Conservation (phyloP, 2,888 invertebrate species). For the Athalia circularis region DNA sequence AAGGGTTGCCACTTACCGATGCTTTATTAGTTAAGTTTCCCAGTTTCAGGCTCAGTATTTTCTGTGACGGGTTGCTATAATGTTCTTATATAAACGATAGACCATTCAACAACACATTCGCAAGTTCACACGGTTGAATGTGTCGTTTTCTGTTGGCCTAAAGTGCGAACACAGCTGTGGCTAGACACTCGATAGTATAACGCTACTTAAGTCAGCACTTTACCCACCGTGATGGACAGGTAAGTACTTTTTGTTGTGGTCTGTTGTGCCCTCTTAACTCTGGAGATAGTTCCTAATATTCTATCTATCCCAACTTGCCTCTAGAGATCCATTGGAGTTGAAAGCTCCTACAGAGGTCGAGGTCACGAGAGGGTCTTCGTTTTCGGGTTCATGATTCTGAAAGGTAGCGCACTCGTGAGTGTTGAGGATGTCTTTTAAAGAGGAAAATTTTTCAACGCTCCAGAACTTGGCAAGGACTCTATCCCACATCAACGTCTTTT, state of each 20-base stretch:
- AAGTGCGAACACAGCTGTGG: conserved; percentile 35
- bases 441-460: conserved; percentile 13
- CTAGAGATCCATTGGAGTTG: background rate
- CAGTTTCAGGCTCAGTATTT: conserved; percentile 22
- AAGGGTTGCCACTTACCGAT: conserved; percentile 12
- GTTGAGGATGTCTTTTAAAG: background rate
- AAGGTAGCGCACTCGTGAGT: background rate
- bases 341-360: background rate
- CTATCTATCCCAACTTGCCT: background rate
- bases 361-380: conserved; percentile 1
- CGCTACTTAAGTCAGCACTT: conserved; percentile 20
- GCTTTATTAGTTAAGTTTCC: conserved; percentile 23
- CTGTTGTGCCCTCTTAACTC: background rate
- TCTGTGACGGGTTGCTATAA: conserved; percentile 28
- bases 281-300: background rate
- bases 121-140: conserved; percentile 13
- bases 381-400: conserved; percentile 23
- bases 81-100: conserved; percentile 15
- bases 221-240: background rate
- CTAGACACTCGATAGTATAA: background rate
- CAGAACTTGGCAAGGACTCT: background rate
- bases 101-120: conserved; percentile 12
- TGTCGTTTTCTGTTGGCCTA: conserved; percentile 19
- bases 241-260: conserved; percentile 23
- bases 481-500: no score